These are phyloP conservation scores for Porites lutea DNA, from an alignment of 64 coral and sea anemone genomes.

Conservation along the genomic window DNA sequence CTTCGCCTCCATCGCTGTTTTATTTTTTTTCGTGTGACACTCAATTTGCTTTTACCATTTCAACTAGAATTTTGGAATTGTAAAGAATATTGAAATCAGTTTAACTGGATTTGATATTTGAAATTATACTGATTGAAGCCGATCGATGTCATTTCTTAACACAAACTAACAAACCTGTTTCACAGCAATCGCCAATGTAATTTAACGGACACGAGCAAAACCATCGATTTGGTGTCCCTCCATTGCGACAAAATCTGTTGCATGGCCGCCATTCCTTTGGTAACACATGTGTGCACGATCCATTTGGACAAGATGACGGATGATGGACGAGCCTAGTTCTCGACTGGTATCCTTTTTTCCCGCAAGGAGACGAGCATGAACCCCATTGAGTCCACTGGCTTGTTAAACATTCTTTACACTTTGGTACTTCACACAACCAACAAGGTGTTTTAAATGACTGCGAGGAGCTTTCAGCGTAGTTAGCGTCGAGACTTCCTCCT, in stretches of 20 bases:
- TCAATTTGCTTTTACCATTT: no score
- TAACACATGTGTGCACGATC: background rate
- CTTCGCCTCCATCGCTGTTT: no score
- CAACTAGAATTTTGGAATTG: no score
- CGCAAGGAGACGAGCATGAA: constrained; percentile 12
- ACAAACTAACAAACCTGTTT: constrained; percentile 5
- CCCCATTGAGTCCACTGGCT: constrained; percentile 26
- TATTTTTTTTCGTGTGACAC: no score
- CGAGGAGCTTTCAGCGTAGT: background rate
- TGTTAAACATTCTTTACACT: background rate
- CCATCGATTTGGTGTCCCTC: background rate
- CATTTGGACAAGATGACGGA: background rate
- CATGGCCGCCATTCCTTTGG: constrained; percentile 24
- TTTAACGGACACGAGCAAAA: constrained; percentile 4
- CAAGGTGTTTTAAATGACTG: constrained; percentile 4
- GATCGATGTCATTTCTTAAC: no score
- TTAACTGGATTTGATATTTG: no score
- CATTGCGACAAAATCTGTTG: constrained; percentile 15
- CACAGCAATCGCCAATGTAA: constrained; percentile 27
- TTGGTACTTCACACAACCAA: constrained; percentile 6
- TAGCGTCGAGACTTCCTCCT: no score
- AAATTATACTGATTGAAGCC: no score
- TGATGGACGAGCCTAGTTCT: background rate
- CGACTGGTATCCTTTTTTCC: constrained; percentile 15
- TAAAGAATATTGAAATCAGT: no score